Evolutionary conservation across 2,888 invertebrate genomes (phyloP).

Genomic region (Podotricha telesiphe): DNA sequence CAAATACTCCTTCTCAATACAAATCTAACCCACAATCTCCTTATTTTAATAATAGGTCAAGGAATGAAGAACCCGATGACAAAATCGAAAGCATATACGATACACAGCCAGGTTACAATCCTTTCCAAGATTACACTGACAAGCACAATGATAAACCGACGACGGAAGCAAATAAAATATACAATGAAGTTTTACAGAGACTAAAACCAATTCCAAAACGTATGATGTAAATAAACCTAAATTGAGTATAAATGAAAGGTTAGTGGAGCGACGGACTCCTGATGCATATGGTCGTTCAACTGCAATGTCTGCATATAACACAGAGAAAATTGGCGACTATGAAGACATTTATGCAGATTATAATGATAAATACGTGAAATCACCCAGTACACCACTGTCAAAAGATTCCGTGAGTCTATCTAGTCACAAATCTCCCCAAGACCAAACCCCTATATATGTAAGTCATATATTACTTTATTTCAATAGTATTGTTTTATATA

Average conservation of each 20-base stretch:
- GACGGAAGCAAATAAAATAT: conserved; percentile 38
- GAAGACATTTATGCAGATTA: conserved; percentile 88
- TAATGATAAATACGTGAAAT: conserved; percentile 82
- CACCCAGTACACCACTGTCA: conserved; percentile 80
- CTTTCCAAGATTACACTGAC: conserved; percentile 67
- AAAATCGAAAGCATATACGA: conserved; percentile 68
- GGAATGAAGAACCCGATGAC: conserved; percentile 62
- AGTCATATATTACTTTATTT: conserved; percentile 48
- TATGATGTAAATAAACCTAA: conserved; percentile 56
- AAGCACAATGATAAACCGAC: conserved; percentile 51
- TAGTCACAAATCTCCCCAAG: conserved; percentile 65
- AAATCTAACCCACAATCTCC: conserved; percentile 78
- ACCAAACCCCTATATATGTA: conserved; percentile 60
- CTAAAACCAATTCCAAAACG: conserved; percentile 52
- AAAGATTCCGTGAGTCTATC: conserved; percentile 62
- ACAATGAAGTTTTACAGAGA: conserved; percentile 60
- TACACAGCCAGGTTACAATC: conserved; percentile 67
- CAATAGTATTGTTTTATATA: neutral
- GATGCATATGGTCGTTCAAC: conserved; percentile 90
- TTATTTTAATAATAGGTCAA: conserved; percentile 77
- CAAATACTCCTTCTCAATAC: conserved; percentile 60
- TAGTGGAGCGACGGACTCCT: conserved; percentile 89
- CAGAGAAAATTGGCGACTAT: conserved; percentile 85
- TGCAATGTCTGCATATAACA: conserved; percentile 71
- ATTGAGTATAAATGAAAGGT: conserved; percentile 64